Conservation (phyloP, 2,888 invertebrate genomes). For the Erebia aethiops region DNA sequence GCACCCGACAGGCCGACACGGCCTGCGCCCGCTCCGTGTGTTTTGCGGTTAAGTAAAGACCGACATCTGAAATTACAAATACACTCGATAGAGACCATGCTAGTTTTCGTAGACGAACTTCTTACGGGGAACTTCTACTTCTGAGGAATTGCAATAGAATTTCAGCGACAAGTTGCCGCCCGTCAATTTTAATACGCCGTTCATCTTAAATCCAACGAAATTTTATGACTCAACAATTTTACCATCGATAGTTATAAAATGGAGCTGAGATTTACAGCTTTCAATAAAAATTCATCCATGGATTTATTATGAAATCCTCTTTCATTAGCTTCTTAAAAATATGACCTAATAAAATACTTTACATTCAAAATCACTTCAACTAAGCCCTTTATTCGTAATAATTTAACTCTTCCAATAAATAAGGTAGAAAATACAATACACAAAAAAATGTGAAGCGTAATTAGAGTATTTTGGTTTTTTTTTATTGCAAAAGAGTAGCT, state of each 20-base stretch:
- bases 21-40: no score
- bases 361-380: neutral
- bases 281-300: conserved; percentile 24
- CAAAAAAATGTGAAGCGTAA: no score
- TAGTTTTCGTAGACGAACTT: neutral
- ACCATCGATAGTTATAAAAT: conserved; percentile 25
- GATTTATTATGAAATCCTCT: conserved; percentile 1
- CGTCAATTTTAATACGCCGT: neutral
- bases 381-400: neutral
- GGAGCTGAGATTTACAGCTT: conserved; percentile 26
- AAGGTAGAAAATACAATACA: no score
- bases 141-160: neutral
- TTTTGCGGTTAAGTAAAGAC: no score
- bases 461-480: no score
- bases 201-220: conserved; percentile 12
- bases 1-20: no score
- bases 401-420: neutral
- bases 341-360: conserved; percentile 1
- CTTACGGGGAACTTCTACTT: neutral
- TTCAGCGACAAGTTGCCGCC: neutral
- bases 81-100: no score
- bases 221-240: conserved; percentile 22
- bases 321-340: conserved; percentile 23
- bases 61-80: no score
- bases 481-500: no score